A percentile compares a stretch with the other conserved stretches of the same genome.
phyloP scores from a whole-genome alignment of 2,888 invertebrate genomes.

The Archips xylosteana region DNA sequence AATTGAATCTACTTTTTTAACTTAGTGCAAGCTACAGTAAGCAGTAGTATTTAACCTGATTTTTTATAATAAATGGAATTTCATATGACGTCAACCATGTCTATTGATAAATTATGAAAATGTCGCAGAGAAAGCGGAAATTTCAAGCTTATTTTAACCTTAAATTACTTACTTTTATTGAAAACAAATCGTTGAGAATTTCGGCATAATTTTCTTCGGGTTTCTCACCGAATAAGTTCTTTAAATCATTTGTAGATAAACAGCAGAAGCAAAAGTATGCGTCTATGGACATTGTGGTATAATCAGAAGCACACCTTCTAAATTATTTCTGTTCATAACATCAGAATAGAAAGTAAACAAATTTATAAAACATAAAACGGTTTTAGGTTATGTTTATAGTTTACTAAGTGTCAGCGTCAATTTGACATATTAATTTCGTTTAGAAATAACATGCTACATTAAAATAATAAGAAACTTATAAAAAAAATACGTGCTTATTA shows the following conservation, averaged over 20 bases:
- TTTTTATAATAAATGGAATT: background rate
- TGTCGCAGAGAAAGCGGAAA: background rate
- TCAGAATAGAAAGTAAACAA: background rate
- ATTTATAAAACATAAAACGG: background rate
- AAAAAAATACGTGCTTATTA: too few species aligned
- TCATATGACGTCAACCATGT: background rate
- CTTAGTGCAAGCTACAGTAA: background rate
- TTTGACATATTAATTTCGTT: background rate
- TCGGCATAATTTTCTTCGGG: constrained; percentile 37
- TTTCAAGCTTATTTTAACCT: background rate
- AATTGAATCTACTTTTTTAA: too few species aligned
- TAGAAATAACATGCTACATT: background rate
- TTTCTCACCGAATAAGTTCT: constrained; percentile 41
- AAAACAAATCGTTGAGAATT: constrained; percentile 39
- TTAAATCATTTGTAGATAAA: constrained; percentile 49
- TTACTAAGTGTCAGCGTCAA: background rate
- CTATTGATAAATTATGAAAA: background rate
- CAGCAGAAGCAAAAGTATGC: constrained; percentile 52
- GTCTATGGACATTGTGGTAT: constrained; percentile 47
- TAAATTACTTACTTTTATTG: constrained; percentile 38
- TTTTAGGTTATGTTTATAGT: constrained; percentile 8
- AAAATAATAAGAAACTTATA: background rate
- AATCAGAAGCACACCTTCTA: background rate
- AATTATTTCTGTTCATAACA: background rate
- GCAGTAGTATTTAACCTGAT: background rate